Percentiles rank a stretch among this genome's conserved stretches.
These are phyloP conservation scores for Cabera pusaria DNA, from an alignment of 2,888 invertebrate species.

Conservation along the genomic window DNA sequence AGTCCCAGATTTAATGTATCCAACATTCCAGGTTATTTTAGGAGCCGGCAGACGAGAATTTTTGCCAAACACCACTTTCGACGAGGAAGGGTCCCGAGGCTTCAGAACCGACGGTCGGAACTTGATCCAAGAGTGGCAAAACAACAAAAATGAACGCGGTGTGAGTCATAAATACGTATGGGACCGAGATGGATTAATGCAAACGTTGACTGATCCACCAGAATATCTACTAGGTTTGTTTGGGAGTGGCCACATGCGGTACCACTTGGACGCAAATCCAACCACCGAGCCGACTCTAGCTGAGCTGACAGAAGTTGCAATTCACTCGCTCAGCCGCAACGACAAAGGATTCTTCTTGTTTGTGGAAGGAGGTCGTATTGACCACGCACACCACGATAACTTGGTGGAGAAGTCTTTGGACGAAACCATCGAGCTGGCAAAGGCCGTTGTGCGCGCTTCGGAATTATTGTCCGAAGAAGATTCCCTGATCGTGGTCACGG, in stretches of 20 bases:
- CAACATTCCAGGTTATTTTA: too few relatives aligned
- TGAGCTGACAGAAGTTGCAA: slow-evolving; percentile 83
- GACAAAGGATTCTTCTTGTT: slow-evolving; percentile 89
- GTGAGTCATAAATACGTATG: slow-evolving; percentile 77
- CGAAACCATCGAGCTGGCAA: slow-evolving; percentile 86
- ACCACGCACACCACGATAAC: slow-evolving; percentile 86
- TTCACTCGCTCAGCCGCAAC: slow-evolving; percentile 85
- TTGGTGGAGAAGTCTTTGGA: slow-evolving; percentile 84
- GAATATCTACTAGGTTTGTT: slow-evolving; percentile 86
- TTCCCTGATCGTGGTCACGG: slow-evolving; percentile 90
- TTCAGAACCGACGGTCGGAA: slow-evolving; percentile 83
- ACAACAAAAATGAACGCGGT: slow-evolving; percentile 60
- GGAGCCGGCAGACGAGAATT: neutral
- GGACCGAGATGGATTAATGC: slow-evolving; percentile 82
- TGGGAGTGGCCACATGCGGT: slow-evolving; percentile 85
- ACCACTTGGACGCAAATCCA: slow-evolving; percentile 82
- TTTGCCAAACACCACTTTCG: slow-evolving; percentile 40
- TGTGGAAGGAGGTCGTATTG: slow-evolving; percentile 87
- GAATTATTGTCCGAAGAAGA: slow-evolving; percentile 77
- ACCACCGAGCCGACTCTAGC: slow-evolving; percentile 70
- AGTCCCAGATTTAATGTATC: too few relatives aligned
- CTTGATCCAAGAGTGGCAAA: slow-evolving; percentile 86
- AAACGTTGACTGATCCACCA: slow-evolving; percentile 66
- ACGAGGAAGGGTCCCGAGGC: slow-evolving; percentile 75
- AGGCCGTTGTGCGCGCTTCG: slow-evolving; percentile 80